Percentiles rank a stretch among this genome's conserved stretches.
Evolutionary conservation across 2,113 vertebrate species (phyloP).

Genomic region (Ochotona princeps): DNA sequence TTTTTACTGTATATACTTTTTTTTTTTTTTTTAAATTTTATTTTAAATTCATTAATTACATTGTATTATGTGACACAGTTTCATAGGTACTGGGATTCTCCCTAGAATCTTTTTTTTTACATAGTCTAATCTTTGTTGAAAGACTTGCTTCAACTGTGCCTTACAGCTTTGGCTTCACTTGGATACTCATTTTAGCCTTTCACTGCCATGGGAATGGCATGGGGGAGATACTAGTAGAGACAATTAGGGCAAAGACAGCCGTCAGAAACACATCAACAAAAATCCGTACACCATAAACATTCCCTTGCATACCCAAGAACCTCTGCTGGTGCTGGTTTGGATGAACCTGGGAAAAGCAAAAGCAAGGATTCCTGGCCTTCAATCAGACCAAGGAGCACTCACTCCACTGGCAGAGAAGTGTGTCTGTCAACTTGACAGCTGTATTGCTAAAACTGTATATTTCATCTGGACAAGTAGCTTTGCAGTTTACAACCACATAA

Average conservation of each 20-base stretch:
- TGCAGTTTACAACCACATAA: conserved; percentile 44
- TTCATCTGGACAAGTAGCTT: conserved; percentile 51
- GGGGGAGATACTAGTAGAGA: conserved; percentile 65
- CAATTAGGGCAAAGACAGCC: conserved; percentile 70
- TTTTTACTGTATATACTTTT: no score
- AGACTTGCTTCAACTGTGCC: conserved; percentile 82
- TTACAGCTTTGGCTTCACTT: conserved; percentile 83
- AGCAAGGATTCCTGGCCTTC: conserved; percentile 74
- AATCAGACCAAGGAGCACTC: conserved; percentile 67
- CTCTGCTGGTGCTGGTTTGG: conserved; percentile 71
- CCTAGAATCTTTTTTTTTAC: no score
- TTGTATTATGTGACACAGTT: no score
- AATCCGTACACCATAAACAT: conserved; percentile 65
- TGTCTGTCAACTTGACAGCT: conserved; percentile 15
- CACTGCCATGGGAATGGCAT: conserved; percentile 74
- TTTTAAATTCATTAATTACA: no score
- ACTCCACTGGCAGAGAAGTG: conserved; percentile 71
- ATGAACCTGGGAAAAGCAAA: conserved; percentile 77
- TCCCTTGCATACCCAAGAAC: conserved; percentile 81
- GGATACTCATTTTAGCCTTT: conserved; percentile 78
- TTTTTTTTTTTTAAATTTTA: no score
- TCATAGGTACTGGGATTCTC: no score
- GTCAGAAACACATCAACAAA: conserved; percentile 81
- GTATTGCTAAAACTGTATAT: conserved; percentile 7
- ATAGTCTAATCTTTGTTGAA: conserved; percentile 86